Conservation (phyloP, 2,888 invertebrate genomes). For the Erebia aethiops region DNA sequence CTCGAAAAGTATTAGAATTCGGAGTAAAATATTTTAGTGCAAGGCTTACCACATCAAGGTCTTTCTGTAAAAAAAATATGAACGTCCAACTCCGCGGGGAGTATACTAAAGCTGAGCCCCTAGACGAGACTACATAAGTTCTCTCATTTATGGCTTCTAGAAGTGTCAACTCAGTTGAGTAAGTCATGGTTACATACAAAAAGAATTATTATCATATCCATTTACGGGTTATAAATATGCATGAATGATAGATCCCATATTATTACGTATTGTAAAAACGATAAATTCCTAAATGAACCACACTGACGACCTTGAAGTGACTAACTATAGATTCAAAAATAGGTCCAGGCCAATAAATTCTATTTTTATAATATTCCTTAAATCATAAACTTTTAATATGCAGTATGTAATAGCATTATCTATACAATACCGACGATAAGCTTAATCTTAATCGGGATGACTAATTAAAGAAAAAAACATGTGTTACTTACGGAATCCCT, state of each 20-base stretch:
- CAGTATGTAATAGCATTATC: not conserved
- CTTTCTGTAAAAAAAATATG: no score
- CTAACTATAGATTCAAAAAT: constrained; percentile 56
- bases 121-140: not conserved
- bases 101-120: no score
- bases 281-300: constrained; percentile 50
- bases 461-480: constrained; percentile 6
- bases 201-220: constrained; percentile 31
- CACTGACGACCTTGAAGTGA: constrained; percentile 66
- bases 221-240: constrained; percentile 6
- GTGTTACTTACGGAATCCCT: constrained; percentile 67
- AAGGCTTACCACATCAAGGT: no score
- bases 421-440: not conserved
- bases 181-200: constrained; percentile 2
- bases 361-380: constrained; percentile 44
- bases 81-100: no score
- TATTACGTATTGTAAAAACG: constrained; percentile 53
- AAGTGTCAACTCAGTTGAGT: not conserved
- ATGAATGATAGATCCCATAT: constrained; percentile 22
- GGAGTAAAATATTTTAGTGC: no score
- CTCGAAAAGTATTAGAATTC: no score
- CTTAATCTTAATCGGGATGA: not conserved
- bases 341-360: constrained; percentile 53
- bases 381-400: not conserved
- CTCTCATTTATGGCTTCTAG: not conserved